Percentiles rank a stretch among this genome's conserved stretches.
These are phyloP conservation scores for Sarcophilus harrisii DNA, from an alignment of 2,797 vertebrate genomes.

Conservation along the genomic window DNA sequence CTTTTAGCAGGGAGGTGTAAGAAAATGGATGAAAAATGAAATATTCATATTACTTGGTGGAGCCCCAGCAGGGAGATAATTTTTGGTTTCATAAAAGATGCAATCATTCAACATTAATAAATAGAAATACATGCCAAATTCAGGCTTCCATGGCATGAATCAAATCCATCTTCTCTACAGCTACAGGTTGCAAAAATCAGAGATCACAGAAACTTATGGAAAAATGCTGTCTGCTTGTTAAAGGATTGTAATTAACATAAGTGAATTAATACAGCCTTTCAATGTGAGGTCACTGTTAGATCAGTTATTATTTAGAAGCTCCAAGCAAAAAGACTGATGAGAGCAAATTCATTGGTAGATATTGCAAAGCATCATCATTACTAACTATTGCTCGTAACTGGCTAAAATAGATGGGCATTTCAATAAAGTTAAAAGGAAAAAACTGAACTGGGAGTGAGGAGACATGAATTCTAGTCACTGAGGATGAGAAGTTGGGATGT, in stretches of 20 bases:
- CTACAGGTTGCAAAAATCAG: background rate
- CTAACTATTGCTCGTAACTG: background rate
- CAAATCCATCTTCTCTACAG: conserved; percentile 28
- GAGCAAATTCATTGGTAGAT: background rate
- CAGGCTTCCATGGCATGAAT: conserved; percentile 21
- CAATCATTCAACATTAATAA: conserved; percentile 19
- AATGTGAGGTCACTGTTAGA: background rate
- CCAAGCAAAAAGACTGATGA: background rate
- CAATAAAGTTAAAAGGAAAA: background rate
- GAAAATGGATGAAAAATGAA: conserved; percentile 23
- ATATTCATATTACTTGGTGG: conserved; percentile 12
- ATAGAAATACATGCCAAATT: conserved; percentile 46
- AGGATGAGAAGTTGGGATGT: background rate
- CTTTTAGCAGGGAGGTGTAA: conserved; percentile 2
- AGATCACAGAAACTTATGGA: background rate
- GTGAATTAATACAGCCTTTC: background rate
- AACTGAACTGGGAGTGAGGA: background rate
- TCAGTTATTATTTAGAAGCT: background rate
- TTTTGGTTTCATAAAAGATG: conserved; percentile 32
- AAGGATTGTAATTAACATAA: background rate
- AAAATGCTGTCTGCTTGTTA: background rate
- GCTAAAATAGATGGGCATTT: background rate
- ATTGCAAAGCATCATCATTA: background rate
- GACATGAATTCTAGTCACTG: background rate
- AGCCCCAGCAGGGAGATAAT: conserved; percentile 1